Evolutionary conservation across 2,113 vertebrate species (phyloP), one percentile per base, ranked within the genome.

Genomic region (Crotalus helleri): DNA sequence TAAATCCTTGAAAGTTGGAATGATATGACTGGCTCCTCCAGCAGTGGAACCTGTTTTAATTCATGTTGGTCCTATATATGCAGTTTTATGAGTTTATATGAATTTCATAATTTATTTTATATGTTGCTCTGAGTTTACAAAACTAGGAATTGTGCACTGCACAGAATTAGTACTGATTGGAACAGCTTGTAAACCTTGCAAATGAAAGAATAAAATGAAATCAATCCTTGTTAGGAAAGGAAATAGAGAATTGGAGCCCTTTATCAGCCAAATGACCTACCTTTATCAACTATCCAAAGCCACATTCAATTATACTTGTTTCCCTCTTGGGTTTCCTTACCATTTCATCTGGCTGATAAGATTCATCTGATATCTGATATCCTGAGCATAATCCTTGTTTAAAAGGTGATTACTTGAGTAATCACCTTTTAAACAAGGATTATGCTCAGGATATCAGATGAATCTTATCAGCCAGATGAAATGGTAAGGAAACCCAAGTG

Each of bases 351-450:
- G 23, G 5, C 11, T 54, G 26, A 69, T 69, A 74, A 88, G 8
- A 29, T 26, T 19, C 92, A 86, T 59, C 49, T 61, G n/a, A 29
- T 39, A 46, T 46, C 74, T 61, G n/a, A 29, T 39, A 46, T 46
- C 74, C 44, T 86, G 13, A 85, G n/a, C 23, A 86, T 8, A 86
- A 90, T 86, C 51, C 33, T 89, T 64, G 5, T 85, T 89, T 89
- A 92, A 93, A 89, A 57, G 49, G 55, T 61, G 69, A 61, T 61
- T 61, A 51, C 23, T 44, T 51, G 49, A 44, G 23, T 51, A 61
- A 61, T 61, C 69, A 61, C 55, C 49, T 57, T 89, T 93, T 92
- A 89, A 89, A 85, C 5, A 64, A 89, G 33, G 51, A 86, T 90
- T 64, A 8, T 90, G n/a, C n/a, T 85, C 21, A 86, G 44, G 74